phyloP scores from a whole-genome alignment of 2,888 invertebrate species.

The Dryadula phaetusa region DNA sequence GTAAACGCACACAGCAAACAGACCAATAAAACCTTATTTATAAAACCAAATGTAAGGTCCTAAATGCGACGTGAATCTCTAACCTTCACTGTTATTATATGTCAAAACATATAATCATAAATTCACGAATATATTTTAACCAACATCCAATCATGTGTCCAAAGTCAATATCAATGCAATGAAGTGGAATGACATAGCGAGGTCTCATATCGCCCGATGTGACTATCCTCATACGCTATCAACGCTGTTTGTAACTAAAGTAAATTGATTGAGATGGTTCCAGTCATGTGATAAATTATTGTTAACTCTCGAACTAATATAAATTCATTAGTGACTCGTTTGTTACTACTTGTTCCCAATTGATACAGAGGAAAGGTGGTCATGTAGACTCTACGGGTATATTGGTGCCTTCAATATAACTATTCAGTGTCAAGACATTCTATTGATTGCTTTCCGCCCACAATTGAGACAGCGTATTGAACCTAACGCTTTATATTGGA shows the following conservation, averaged over 20 bases:
- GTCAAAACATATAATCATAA: background rate
- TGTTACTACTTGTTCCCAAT: background rate
- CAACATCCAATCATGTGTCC: constrained; percentile 11
- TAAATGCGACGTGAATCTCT: no score
- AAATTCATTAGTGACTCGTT: background rate
- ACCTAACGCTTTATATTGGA: no score
- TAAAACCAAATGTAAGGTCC: no score
- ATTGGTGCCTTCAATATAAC: no score
- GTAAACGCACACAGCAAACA: no score
- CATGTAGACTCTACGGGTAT: no score
- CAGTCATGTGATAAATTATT: constrained; percentile 10
- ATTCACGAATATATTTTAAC: constrained; percentile 1
- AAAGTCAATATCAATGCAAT: constrained; percentile 25
- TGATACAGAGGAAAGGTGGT: no score
- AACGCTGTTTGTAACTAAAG: constrained; percentile 17
- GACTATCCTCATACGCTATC: constrained; percentile 17
- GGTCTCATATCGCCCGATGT: constrained; percentile 31
- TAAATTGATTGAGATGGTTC: constrained; percentile 10
- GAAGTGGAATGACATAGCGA: constrained; percentile 42
- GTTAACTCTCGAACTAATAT: constrained; percentile 10
- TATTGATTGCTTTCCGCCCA: no score
- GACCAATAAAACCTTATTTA: no score
- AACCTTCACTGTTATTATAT: no score
- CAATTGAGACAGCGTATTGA: no score
- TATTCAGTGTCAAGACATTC: no score